These are phyloP conservation scores for Prunella himalayana DNA, from an alignment of 2,113 vertebrate species.

Conservation along the genomic window DNA sequence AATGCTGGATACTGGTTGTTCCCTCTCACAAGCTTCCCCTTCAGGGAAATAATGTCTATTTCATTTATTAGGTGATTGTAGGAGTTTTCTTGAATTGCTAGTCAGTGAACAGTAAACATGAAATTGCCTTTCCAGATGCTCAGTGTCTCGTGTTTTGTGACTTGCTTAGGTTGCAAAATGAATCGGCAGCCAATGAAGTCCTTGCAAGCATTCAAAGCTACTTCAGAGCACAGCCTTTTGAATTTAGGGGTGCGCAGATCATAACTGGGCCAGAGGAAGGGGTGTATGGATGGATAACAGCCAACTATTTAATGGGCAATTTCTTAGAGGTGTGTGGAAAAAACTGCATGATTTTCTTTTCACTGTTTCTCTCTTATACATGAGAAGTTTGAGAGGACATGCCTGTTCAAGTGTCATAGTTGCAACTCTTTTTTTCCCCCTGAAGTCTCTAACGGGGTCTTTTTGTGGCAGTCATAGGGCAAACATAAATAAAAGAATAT, in stretches of 20 bases:
- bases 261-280: constrained; percentile 92
- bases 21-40: background rate
- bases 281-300: constrained; percentile 95
- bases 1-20: background rate
- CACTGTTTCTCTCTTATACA: constrained; percentile 12
- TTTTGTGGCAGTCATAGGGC: background rate
- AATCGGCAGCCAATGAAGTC: constrained; percentile 77
- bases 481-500: background rate
- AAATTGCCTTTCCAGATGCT: constrained; percentile 39
- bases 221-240: constrained; percentile 84
- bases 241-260: constrained; percentile 88
- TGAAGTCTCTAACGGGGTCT: background rate
- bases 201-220: constrained; percentile 78
- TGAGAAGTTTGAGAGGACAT: background rate
- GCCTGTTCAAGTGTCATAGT: background rate
- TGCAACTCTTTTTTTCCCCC: background rate
- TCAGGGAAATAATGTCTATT: background rate
- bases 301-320: constrained; percentile 95
- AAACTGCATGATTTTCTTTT: constrained; percentile 68
- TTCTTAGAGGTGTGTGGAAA: constrained; percentile 87
- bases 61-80: background rate
- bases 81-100: background rate
- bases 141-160: constrained; percentile 72
- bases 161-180: constrained; percentile 78
- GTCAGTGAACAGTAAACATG: background rate